Evolutionary conservation across 2,888 invertebrate species (phyloP).

Genomic region (Mechanitis messenoides): DNA sequence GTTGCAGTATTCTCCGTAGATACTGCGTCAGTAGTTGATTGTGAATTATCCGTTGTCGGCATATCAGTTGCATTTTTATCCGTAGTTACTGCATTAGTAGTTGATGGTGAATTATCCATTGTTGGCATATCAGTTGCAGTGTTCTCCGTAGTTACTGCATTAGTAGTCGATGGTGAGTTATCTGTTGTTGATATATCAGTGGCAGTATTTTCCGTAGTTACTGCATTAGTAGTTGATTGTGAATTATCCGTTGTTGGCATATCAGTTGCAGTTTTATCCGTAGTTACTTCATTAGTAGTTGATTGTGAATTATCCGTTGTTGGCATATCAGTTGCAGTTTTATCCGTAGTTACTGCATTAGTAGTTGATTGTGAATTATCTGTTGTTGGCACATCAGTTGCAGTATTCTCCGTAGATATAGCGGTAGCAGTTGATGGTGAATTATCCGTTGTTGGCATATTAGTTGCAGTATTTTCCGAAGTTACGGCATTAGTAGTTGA

Average conservation of each 20-base stretch:
- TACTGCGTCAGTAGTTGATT: not conserved
- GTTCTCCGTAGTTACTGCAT: not conserved
- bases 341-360: not conserved
- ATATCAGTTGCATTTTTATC: not conserved
- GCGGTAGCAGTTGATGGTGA: not conserved
- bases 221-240: not conserved
- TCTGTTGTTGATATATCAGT: not conserved
- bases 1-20: conserved; percentile 5
- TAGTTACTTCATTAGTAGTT: not conserved
- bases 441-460: not conserved
- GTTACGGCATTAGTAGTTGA: not conserved
- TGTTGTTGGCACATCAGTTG: not conserved
- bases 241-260: not conserved
- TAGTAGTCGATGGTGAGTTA: not conserved
- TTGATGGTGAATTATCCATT: not conserved
- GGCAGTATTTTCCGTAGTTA: not conserved
- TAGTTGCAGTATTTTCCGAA: not conserved
- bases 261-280: conserved; percentile 3
- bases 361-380: not conserved
- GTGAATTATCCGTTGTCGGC: not conserved
- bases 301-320: not conserved
- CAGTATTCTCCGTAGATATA: not conserved
- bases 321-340: not conserved
- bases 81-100: not conserved
- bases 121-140: not conserved